A percentile compares a stretch with the other conserved stretches of the same genome.
Evolutionary conservation across 2,113 vertebrate genomes (phyloP).

Genomic region (Thamnophis sirtalis): DNA sequence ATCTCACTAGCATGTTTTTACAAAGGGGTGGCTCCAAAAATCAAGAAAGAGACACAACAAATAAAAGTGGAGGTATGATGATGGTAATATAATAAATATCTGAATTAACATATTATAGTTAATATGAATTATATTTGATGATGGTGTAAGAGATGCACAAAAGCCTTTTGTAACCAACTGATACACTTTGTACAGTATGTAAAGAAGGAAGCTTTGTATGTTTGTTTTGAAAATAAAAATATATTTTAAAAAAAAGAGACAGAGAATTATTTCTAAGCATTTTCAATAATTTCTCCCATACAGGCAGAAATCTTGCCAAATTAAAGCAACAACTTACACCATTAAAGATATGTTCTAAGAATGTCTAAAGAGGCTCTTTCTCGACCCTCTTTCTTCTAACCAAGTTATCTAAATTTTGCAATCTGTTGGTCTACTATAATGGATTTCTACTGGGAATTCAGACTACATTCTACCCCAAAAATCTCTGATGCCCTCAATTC

Average conservation of each 20-base stretch:
- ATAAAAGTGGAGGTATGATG: too few species aligned
- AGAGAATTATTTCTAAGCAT: background rate
- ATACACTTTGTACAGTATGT: too few species aligned
- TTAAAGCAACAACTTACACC: background rate
- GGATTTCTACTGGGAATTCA: background rate
- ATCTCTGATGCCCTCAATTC: background rate
- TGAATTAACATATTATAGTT: too few species aligned
- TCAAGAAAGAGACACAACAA: background rate
- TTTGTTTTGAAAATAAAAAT: too few species aligned
- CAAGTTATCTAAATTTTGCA: background rate
- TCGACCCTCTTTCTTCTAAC: background rate
- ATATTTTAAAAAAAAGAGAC: background rate
- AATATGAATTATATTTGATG: too few species aligned
- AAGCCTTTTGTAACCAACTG: too few species aligned
- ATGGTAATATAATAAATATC: too few species aligned
- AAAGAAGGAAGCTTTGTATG: too few species aligned
- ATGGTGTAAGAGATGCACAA: too few species aligned
- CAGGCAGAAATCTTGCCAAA: background rate
- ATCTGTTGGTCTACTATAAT: background rate
- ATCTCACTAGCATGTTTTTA: background rate
- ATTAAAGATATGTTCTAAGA: background rate
- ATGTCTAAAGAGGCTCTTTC: background rate
- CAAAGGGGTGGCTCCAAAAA: background rate
- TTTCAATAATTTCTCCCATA: background rate
- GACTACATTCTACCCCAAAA: background rate